Evolutionary conservation across 2,797 vertebrate species (phyloP), one percentile per base, ranked within the genome.

Genomic region (Denticeps clupeoides): DNA sequence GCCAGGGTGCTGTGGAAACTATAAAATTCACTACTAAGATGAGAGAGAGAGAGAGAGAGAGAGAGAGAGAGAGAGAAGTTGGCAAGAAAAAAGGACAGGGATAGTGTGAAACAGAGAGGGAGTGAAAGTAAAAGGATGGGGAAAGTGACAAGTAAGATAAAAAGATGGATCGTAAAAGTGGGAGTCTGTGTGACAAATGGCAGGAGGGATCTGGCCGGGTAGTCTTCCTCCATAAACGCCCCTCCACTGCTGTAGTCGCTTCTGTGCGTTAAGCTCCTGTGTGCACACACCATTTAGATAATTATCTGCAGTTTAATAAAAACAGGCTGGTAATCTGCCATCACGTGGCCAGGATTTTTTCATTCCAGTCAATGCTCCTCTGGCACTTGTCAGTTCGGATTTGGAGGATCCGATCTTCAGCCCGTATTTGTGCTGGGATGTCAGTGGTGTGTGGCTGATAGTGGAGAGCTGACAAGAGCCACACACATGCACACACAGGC

Each of bases 221-320:
- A 11, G 22, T 23, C 22, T 23, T n/a, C n/a, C n/a, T n/a, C n/a
- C n/a, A n/a, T n/a, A n/a, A n/a, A n/a, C n/a, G n/a, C n/a, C n/a
- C n/a, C n/a, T n/a, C n/a, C n/a, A n/a, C n/a, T 33, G 35, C 31
- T 21, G 41, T 62, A 58, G 62, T 59, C 52, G 49, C 47, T 18
- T 49, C 48, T 28, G 3, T 55, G 55, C 42, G 29, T 41, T 29
- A 28, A 25, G 41, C 35, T n/a, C n/a, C n/a, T 18, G 33, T 9
- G 24, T 7, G 33, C 8, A 29, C 44, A 7, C 29, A 41, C 51
- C 47, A 31, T 58, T 50, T 53, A 49, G 38, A 25, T 62, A 37
- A 58, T 55, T 51, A 52, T 55, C 45, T 26, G 18, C 15, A 24
- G 26, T 15, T 37, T 41, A 51, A 55, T 58, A 42, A 49, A 41